Base-by-base conservation (phyloP, 1,140 invertebrate species). In the Chironomus striatipennis region DNA sequence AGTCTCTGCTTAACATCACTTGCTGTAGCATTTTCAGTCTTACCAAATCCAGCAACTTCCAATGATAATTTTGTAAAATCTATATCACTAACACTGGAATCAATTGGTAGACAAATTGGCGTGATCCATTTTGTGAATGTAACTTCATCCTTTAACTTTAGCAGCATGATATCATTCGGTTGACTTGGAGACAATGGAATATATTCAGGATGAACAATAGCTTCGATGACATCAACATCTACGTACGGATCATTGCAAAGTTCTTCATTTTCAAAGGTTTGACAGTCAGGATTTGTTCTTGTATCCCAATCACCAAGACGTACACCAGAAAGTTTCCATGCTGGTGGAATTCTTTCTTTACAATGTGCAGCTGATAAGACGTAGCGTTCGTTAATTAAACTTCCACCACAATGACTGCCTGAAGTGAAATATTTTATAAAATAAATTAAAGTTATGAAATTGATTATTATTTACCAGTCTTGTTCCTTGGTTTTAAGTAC, bases 301-400 rank as follows among this genome's bases (percentile, higher is more conserved):
- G 85, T 87, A 76, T 90, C 83, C 79, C 89, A 87, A 78, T 90
- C 89, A 10, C 89, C 89, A 2, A 91, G 77, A 2, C 89, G 84
- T 0, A 90, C 87, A 8, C 83, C 81, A 0, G 79, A 17, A 15
- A 15, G 17, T 21, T 7, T n/a, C 20, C n/a, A 34, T 43, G 17
- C 24, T 12, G 2, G 73, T 5, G 24, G 47, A 74, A 70, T 84
- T 17, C 85, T 85, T 76, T 86, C 85, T 0, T 94, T 82, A 77
- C 93, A 95, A 80, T 95, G 93, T 1, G 90, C 90, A 0, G 93
- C 93, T 0, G 24, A 34, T 5, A 82, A 65, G 0, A 93, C 83
- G 81, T 91, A 91, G 4, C 85, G 83, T 7, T 84, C 80, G 67
- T 85, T 88, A 42, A 94, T 86, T 2, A 94, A 80, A 1, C 88